A percentile compares a stretch with the other conserved stretches of the same genome.
Evolutionary conservation across 2,888 invertebrate species (phyloP).

Genomic region (Lutraria lutraria): DNA sequence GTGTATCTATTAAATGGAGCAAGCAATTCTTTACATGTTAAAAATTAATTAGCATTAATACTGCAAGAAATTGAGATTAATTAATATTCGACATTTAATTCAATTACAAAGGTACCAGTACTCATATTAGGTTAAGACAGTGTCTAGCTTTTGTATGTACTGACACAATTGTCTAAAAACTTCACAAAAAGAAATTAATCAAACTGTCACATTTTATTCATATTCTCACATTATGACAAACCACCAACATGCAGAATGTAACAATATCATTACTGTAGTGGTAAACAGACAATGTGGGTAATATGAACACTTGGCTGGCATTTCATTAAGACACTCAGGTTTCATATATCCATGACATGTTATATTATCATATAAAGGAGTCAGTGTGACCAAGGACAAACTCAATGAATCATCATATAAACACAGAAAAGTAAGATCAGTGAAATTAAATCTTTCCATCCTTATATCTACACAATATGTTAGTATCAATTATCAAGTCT

Average conservation of each 20-base stretch:
- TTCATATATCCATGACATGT: not conserved
- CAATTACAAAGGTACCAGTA: too few species aligned
- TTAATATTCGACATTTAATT: too few species aligned
- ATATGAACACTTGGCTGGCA: not conserved
- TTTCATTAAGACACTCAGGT: not conserved
- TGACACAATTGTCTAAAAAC: not conserved
- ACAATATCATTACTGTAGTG: not conserved
- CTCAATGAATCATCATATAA: not conserved
- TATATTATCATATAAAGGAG: not conserved
- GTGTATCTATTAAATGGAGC: too few species aligned
- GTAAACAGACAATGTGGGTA: not conserved
- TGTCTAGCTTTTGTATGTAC: not conserved
- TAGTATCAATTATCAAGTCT: too few species aligned
- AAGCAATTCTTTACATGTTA: too few species aligned
- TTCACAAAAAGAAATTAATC: slow-evolving; percentile 2
- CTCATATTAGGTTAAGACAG: not conserved
- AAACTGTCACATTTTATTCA: not conserved
- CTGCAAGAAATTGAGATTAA: too few species aligned
- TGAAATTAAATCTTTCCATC: too few species aligned
- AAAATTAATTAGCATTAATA: too few species aligned
- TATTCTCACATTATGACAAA: not conserved
- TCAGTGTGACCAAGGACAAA: not conserved
- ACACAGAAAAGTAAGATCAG: too few species aligned
- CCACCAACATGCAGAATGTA: not conserved
- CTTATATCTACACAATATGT: too few species aligned